Conservation (phyloP, 2,113 vertebrate species). For the Silurus asotus region DNA sequence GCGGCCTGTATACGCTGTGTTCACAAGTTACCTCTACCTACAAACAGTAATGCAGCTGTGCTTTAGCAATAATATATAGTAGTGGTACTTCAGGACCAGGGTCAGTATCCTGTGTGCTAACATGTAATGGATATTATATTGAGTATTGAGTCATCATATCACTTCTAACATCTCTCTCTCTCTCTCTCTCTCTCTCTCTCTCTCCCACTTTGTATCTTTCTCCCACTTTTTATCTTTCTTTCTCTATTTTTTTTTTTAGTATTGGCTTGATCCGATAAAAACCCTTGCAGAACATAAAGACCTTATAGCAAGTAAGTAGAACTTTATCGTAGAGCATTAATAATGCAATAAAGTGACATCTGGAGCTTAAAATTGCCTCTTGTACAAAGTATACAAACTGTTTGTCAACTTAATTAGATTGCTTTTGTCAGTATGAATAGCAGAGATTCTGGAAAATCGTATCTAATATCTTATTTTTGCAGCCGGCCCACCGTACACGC, state of each 20-base stretch:
- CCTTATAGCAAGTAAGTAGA: conserved; percentile 84
- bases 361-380: neutral
- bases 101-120: neutral
- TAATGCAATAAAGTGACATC: neutral
- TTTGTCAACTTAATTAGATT: neutral
- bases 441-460: neutral
- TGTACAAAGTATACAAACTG: neutral
- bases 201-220: neutral
- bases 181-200: neutral
- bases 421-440: neutral
- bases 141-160: neutral
- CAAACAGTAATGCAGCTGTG: neutral
- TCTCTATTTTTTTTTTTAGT: conserved; percentile 64
- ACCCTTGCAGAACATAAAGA: conserved; percentile 87
- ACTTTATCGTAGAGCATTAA: neutral
- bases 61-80: neutral
- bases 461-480: conserved; percentile 41
- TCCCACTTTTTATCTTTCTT: no score
- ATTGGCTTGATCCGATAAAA: conserved; percentile 89
- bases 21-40: neutral
- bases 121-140: neutral
- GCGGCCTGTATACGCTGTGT: neutral
- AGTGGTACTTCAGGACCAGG: neutral
- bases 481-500: conserved; percentile 90
- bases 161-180: neutral